These are phyloP conservation scores for Malurus elegans DNA, from an alignment of 2,113 vertebrate genomes.

Conservation along the genomic window DNA sequence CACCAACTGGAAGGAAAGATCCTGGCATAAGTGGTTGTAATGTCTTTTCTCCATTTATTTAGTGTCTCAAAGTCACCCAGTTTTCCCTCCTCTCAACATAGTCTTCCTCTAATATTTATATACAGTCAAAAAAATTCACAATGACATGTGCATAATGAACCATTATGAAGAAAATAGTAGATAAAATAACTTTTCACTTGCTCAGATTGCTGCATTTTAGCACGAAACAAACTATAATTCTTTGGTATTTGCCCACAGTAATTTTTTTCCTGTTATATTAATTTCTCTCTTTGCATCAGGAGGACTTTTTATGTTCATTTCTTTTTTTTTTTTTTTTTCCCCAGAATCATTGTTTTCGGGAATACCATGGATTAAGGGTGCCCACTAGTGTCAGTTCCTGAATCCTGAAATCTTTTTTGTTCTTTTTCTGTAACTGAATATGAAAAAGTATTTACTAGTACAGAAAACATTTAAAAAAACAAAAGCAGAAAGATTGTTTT, in stretches of 20 bases:
- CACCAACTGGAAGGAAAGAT: not conserved
- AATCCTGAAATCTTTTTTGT: not conserved
- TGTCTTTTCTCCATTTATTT: not conserved
- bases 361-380: not conserved
- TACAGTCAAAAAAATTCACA: not conserved
- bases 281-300: not conserved
- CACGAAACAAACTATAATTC: not conserved
- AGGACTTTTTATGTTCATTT: not conserved
- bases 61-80: not conserved
- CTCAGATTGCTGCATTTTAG: not conserved
- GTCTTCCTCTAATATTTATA: not conserved
- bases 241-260: not conserved
- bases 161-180: not conserved
- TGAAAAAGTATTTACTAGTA: not conserved
- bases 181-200: not conserved
- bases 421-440: not conserved
- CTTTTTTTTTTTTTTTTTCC: not conserved
- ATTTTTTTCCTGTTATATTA: not conserved
- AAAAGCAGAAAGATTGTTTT: not conserved
- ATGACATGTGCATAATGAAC: not conserved
- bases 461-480: not conserved
- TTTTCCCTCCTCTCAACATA: not conserved
- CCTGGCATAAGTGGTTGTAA: not conserved
- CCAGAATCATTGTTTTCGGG: not conserved
- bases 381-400: not conserved